Percentiles rank a stretch among this genome's conserved stretches.
Conservation (phyloP, 1,140 invertebrate species). For the Tetragnatha versicolor region DNA sequence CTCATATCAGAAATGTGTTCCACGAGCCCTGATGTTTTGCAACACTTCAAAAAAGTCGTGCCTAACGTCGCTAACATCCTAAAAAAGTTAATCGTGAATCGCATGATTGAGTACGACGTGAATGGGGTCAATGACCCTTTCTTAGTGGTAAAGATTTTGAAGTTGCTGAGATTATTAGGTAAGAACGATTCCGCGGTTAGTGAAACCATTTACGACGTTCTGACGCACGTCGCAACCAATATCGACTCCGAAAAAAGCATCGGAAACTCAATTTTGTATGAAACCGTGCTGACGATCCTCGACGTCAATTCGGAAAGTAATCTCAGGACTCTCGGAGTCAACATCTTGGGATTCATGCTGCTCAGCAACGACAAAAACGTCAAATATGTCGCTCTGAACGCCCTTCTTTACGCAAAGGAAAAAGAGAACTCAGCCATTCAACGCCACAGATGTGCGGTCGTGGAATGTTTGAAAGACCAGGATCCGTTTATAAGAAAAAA, state of each 20-base stretch:
- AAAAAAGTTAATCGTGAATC: constrained; percentile 96
- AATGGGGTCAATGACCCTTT: constrained; percentile 99
- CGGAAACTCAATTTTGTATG: constrained; percentile 96
- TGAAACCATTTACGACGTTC: constrained; percentile 99
- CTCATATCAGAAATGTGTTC: constrained; percentile 99
- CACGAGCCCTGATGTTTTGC: constrained; percentile 90
- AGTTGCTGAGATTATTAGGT: constrained; percentile 90
- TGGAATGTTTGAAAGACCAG: constrained; percentile 88
- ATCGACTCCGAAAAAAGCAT: constrained; percentile 98
- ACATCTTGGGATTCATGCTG: constrained; percentile 96
- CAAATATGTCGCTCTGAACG: constrained; percentile 96
- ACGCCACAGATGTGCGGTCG: constrained; percentile 93
- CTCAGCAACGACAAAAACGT: constrained; percentile 99
- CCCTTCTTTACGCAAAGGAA: constrained; percentile 92
- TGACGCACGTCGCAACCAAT: constrained; percentile 97
- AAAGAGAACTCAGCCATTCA: constrained; percentile 97
- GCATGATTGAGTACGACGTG: constrained; percentile 98
- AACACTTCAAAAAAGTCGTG: constrained; percentile 67
- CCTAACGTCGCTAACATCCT: constrained; percentile 96
- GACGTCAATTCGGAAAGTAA: constrained; percentile 96
- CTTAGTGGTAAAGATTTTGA: constrained; percentile 92
- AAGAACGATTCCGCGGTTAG: constrained; percentile 94
- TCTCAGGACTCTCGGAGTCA: constrained; percentile 87
- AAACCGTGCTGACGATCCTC: constrained; percentile 97
- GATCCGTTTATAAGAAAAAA: constrained; percentile 68